These are phyloP conservation scores for Nomada ferruginata DNA, from an alignment of 2,888 invertebrate species.

Conservation along the genomic window DNA sequence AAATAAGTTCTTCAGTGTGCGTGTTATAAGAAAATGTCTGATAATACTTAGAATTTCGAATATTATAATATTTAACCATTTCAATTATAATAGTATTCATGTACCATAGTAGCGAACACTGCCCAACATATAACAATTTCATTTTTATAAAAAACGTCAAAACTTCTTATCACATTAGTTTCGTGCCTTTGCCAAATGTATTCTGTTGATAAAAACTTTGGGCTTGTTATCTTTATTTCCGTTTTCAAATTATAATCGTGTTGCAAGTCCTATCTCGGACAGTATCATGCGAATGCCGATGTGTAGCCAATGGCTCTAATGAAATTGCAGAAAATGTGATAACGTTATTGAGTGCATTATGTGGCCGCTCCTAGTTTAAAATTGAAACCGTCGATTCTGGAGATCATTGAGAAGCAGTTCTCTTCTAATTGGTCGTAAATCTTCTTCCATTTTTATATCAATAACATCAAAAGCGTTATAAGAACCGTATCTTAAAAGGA, in stretches of 20 bases:
- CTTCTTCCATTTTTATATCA: not conserved
- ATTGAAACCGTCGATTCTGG: conserved; percentile 18
- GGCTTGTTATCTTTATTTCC: not conserved
- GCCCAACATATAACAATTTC: not conserved
- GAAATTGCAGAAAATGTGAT: conserved; percentile 14
- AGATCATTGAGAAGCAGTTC: not conserved
- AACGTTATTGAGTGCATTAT: not conserved
- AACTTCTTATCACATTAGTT: not conserved
- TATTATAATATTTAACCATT: too few species aligned
- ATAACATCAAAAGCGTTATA: not conserved
- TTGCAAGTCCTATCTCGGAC: not conserved
- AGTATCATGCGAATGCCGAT: not conserved
- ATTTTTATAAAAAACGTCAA: not conserved
- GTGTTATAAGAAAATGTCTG: not conserved
- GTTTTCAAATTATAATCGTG: not conserved
- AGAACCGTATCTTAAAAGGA: not conserved
- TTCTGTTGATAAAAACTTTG: not conserved
- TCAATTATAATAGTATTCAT: too few species aligned
- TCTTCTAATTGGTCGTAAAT: conserved; percentile 10
- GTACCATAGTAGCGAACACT: too few species aligned
- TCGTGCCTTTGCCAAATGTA: too few species aligned
- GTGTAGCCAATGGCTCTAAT: not conserved
- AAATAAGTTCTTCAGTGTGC: too few species aligned
- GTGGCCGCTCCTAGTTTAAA: conserved; percentile 11
- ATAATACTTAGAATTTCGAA: not conserved